Evolutionary conservation across 2,797 vertebrate species (phyloP).

Genomic region (Phaenicophaeus curvirostris): DNA sequence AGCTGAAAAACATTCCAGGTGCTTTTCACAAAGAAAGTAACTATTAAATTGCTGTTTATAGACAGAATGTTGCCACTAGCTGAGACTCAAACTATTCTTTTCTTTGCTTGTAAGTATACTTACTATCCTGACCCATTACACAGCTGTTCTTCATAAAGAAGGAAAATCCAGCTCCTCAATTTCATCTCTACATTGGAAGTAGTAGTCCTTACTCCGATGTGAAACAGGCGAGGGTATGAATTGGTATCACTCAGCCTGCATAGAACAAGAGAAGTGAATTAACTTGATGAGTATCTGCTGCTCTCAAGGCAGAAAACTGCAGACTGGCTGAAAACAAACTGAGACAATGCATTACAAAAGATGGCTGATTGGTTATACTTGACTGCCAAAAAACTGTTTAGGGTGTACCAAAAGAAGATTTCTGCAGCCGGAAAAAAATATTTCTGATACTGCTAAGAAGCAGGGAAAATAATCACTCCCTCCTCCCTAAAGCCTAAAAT

Average conservation of each 20-base stretch:
- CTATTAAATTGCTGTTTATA: neutral
- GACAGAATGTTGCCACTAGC: neutral
- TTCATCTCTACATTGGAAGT: neutral
- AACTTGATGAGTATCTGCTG: conserved; percentile 1
- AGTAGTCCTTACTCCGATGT: conserved; percentile 4
- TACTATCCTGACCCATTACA: neutral
- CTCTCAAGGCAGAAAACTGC: conserved; percentile 33
- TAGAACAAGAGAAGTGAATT: neutral
- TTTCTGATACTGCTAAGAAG: neutral
- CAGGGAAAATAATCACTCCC: neutral
- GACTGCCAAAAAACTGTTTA: neutral
- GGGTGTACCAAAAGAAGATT: neutral
- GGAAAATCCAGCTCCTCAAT: conserved; percentile 10
- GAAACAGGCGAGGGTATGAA: conserved; percentile 19
- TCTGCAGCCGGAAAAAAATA: neutral
- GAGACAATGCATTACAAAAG: neutral
- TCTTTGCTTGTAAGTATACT: neutral
- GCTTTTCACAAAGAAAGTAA: neutral
- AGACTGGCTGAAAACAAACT: conserved; percentile 20
- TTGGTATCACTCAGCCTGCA: conserved; percentile 10
- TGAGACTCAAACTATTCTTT: neutral
- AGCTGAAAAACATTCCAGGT: neutral
- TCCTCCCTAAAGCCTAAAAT: neutral
- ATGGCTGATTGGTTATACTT: conserved; percentile 1
- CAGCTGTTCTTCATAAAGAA: neutral